A percentile compares a stretch with the other conserved stretches of the same genome.
Evolutionary conservation across 2,797 vertebrate genomes (phyloP).

Genomic region (Rhyacichthys aspro): DNA sequence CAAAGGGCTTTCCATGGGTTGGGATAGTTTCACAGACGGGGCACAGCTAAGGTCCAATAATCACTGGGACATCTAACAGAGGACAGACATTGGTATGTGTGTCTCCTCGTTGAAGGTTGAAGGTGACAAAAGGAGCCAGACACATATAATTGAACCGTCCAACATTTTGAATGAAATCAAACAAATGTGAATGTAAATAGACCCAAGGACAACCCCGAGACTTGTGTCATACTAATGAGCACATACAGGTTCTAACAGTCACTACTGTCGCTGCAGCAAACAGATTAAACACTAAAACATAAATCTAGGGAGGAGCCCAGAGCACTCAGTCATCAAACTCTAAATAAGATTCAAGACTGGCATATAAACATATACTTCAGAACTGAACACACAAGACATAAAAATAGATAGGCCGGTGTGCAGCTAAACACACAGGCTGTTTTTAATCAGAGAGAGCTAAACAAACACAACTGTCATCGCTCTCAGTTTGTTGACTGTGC

Average conservation of each 20-base stretch:
- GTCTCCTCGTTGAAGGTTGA: too few relatives aligned
- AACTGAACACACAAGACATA: conserved; percentile 33
- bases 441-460: conserved; percentile 71
- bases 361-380: conserved; percentile 25
- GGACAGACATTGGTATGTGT: too few relatives aligned
- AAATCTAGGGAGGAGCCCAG: conserved; percentile 27
- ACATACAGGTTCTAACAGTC: conserved; percentile 63
- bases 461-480: conserved; percentile 69
- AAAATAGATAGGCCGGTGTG: conserved; percentile 46
- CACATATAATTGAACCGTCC: too few relatives aligned
- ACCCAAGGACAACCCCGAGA: too few relatives aligned
- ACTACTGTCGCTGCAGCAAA: conserved; percentile 18
- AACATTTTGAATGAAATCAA: too few relatives aligned
- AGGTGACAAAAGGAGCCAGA: too few relatives aligned
- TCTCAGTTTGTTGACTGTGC: conserved; percentile 31
- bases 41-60: too few relatives aligned
- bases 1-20: too few relatives aligned
- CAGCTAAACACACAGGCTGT: conserved; percentile 59
- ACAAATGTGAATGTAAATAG: too few relatives aligned
- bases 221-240: background rate
- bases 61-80: too few relatives aligned
- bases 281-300: conserved; percentile 51
- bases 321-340: conserved; percentile 22
- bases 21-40: too few relatives aligned
- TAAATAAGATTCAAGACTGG: conserved; percentile 46